These are phyloP conservation scores for Columba janthina DNA, from an alignment of 2,113 vertebrate species.

Conservation along the genomic window DNA sequence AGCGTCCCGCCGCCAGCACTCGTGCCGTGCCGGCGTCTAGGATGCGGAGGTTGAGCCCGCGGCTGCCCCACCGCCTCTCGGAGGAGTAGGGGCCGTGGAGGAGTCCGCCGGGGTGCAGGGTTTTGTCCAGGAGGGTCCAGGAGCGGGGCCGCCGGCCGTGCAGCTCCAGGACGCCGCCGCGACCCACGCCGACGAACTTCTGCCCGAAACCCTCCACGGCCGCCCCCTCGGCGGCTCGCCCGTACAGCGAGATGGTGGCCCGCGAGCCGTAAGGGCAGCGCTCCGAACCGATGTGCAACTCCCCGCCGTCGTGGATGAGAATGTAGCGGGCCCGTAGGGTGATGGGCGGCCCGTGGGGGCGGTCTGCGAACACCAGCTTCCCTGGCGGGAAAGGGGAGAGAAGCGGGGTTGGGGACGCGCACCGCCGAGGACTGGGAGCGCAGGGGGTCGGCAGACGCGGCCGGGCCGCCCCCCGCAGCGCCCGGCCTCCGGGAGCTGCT, in stretches of 20 bases:
- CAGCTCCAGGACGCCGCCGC: slow-evolving; percentile 29
- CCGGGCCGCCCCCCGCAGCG: background rate
- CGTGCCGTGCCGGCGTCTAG: slow-evolving; percentile 43
- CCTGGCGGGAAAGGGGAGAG: background rate
- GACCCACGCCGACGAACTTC: slow-evolving; percentile 53
- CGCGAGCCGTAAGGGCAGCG: background rate
- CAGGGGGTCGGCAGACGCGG: background rate
- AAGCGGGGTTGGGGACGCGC: background rate
- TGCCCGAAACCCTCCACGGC: background rate
- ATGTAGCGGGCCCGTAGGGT: slow-evolving; percentile 7
- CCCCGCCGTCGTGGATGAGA: slow-evolving; percentile 32
- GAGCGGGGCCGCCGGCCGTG: slow-evolving; percentile 25
- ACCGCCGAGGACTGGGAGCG: background rate
- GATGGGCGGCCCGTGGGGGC: slow-evolving; percentile 6
- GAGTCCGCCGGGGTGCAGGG: slow-evolving; percentile 34
- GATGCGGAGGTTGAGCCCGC: slow-evolving; percentile 50
- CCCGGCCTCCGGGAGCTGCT: background rate
- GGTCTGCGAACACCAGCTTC: slow-evolving; percentile 26
- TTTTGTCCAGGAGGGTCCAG: slow-evolving; percentile 29
- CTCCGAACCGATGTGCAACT: slow-evolving; percentile 30
- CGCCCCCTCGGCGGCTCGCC: slow-evolving; percentile 5
- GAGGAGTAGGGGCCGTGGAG: slow-evolving; percentile 19
- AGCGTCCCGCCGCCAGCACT: slow-evolving; percentile 1
- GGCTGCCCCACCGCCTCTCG: slow-evolving; percentile 51
- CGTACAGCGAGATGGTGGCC: background rate